Base-by-base conservation (phyloP, 2,888 invertebrate species). In the Therioaphis trifolii region DNA sequence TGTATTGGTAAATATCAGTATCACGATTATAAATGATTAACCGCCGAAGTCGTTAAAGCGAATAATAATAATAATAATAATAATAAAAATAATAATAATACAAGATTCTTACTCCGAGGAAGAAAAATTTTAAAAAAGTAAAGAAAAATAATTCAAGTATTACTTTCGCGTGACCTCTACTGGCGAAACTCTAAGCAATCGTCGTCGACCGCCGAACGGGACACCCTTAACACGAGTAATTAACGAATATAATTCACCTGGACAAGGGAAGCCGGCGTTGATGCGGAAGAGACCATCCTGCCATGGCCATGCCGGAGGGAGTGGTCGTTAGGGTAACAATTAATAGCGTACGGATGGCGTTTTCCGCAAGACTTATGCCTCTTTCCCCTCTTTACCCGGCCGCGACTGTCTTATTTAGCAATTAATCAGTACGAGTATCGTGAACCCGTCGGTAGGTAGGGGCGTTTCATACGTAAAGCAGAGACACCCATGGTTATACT, bases 321-420 rank as follows among this genome's bases (percentile, higher is more conserved):
- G n/a, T n/a, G n/a, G n/a, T n/a, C n/a, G n/a, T n/a, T n/a, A n/a
- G 55, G 49, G 40, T 63, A 27, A 46, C 63, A 77, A 77, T 77
- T 77, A 66, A 77, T 77, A 77, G 77, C 66, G 66, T 46, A 21
- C 77, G 63, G 61, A 14, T 27, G 61, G 63, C 63, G 63, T 11
- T 77, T 76, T 77, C 63, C 77, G 49, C 77, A 77, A 77, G 77
- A 77, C 77, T 77, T 77, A 77, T 77, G 63, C 35, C 49, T n/a
- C n/a, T n/a, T n/a, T n/a, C n/a, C n/a, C n/a, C n/a, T n/a, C n/a
- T n/a, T n/a, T n/a, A n/a, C n/a, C 63, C 43, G 49, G 66, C 77
- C 46, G 27, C 21, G 18, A 29, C 66, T 66, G 77, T 77, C 49
- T 66, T 66, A 66, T 66, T 66, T n/a, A 77, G 66, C 77, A 63